phyloP scores from a whole-genome alignment of 2,113 vertebrate species.

The Rhegmatorhina hoffmannsi region DNA sequence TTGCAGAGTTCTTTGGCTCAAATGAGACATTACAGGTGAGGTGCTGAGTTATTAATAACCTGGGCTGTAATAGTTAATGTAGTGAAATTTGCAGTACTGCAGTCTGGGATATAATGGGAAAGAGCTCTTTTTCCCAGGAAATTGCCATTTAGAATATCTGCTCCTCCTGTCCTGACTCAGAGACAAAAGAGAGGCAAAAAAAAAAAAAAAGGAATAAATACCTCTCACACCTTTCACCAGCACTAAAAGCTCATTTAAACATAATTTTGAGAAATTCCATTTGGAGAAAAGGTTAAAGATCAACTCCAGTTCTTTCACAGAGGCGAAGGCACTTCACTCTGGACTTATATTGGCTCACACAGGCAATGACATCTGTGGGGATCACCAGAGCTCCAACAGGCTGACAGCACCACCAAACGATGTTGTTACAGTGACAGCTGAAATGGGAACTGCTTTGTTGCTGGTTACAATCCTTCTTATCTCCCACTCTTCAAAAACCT shows the following conservation, averaged over 20 bases:
- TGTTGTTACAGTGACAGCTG: slow-evolving; percentile 51
- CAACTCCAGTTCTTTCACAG: not conserved
- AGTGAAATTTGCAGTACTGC: not conserved
- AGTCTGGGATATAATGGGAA: not conserved
- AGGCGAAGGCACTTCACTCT: not conserved
- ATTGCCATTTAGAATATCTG: not conserved
- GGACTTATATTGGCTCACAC: not conserved
- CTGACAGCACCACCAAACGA: not conserved
- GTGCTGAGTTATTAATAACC: not conserved
- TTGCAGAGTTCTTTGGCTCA: not conserved
- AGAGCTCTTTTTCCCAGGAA: not conserved
- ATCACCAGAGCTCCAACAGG: slow-evolving; percentile 22
- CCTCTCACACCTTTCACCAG: not conserved
- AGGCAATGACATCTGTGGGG: slow-evolving; percentile 17
- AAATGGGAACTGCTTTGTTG: slow-evolving; percentile 40
- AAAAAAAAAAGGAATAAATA: not conserved
- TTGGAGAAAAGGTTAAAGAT: slow-evolving; percentile 40
- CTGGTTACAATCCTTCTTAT: slow-evolving; percentile 8
- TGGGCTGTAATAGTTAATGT: not conserved
- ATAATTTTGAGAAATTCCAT: not conserved
- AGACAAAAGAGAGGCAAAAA: not conserved
- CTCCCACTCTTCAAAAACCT: slow-evolving; percentile 43
- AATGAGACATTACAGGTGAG: not conserved
- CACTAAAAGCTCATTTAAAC: slow-evolving; percentile 30
- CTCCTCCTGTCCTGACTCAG: not conserved